Evolutionary conservation across 2,113 vertebrate genomes (phyloP).

Genomic region (Misgurnus anguillicaudatus): DNA sequence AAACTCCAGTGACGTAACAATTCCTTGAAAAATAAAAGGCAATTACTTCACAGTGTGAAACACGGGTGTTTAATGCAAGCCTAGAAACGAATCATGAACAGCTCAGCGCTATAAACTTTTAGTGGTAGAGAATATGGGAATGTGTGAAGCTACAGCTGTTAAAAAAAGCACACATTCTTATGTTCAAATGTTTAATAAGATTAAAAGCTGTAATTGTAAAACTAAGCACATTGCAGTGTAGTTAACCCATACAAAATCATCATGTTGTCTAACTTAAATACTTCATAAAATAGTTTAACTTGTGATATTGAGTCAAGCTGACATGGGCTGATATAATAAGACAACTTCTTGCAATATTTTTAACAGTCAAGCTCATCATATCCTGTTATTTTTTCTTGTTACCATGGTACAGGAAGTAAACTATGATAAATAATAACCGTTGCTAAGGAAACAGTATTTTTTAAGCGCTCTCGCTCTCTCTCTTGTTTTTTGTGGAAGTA

Average conservation of each 20-base stretch:
- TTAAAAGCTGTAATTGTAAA: neutral
- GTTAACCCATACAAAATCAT: conserved; percentile 20
- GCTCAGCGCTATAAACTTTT: conserved; percentile 13
- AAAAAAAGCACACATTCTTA: neutral
- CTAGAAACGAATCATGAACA: conserved; percentile 10
- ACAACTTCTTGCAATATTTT: conserved; percentile 33
- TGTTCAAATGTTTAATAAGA: neutral
- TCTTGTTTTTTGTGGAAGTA: conserved; percentile 48
- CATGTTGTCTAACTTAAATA: neutral
- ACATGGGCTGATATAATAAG: conserved; percentile 4
- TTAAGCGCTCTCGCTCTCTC: conserved; percentile 50
- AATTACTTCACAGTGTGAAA: neutral
- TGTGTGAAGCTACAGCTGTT: neutral
- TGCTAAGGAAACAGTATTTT: conserved; percentile 64
- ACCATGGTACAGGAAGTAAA: conserved; percentile 63
- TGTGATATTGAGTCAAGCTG: neutral
- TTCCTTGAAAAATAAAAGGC: neutral
- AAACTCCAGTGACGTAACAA: conserved; percentile 12
- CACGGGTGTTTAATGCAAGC: neutral
- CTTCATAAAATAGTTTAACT: conserved; percentile 10
- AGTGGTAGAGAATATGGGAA: neutral
- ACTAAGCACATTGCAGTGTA: neutral
- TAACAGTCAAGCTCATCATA: conserved; percentile 53
- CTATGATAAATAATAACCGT: conserved; percentile 63
- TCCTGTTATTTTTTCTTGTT: conserved; percentile 72